Base-by-base conservation (phyloP, 2,113 vertebrate genomes). In the Glareola pratincola region DNA sequence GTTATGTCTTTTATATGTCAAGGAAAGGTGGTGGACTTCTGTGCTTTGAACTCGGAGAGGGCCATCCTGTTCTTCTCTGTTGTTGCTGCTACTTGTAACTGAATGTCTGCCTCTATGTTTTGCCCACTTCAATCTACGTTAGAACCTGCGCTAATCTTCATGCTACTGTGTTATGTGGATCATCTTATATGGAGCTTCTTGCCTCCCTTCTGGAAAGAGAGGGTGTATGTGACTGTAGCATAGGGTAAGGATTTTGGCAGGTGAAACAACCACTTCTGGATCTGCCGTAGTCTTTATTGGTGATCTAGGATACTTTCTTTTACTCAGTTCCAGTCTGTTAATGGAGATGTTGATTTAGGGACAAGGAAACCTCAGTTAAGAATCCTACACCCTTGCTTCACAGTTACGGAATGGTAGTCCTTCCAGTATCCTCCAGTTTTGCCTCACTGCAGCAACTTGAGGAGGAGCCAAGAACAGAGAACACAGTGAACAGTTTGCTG, bases 391-490 rank as follows among this genome's bases (percentile, higher is more conserved):
- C 30, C 11, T 32, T 69, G 12, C 30, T 76, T 73, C 64, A 39
- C 26, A 19, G 20, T 8, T 13, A 8, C 43, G 53, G 59, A n/a
- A 50, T 57, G 18, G 9, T 6, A 69, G 20, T 77, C 14, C 41
- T 91, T 87, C 64, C 51, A 14, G 60, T n/a, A 90, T 79, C 50
- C 47, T 94, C 59, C 50, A 77, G 1, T 80, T 53, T 96, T 69
- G 45, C 47, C 41, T 95, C 37, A 2, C 45, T 96, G 82, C 59
- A 77, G 82, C 74, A 36, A 8, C 17, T 0, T 96, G 92, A 75
- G 63, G 22, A 80, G 26, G 29, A 90, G 88, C 92, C 96, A 96
- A 22, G 63, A 71, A 56, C 82, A 37, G 82, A 91, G 91, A 92
- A 86, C 84, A 91, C 27, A 89, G 84, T 51, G 72, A 79, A 47